These are phyloP conservation scores for Gymnogyps californianus DNA, from an alignment of 2,113 vertebrate genomes.

Conservation along the genomic window DNA sequence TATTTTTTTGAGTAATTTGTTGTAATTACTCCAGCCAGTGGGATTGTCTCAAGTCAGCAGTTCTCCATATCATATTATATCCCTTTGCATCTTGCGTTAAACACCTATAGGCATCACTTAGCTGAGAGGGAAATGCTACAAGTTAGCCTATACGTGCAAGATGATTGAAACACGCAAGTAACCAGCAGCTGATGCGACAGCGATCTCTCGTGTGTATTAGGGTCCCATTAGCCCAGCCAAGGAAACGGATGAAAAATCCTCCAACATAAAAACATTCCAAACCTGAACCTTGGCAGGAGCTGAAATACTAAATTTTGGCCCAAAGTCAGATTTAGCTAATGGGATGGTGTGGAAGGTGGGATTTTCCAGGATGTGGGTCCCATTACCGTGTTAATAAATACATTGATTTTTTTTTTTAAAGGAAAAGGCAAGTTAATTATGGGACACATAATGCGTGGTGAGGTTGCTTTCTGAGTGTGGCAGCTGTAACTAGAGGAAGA, in stretches of 20 bases:
- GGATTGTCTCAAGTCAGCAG: neutral
- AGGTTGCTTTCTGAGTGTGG: neutral
- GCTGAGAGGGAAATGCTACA: neutral
- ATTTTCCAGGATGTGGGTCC: neutral
- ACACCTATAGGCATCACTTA: neutral
- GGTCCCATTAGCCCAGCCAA: neutral
- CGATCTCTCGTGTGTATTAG: neutral
- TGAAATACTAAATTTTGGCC: slow-evolving; percentile 1
- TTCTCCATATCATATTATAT: neutral
- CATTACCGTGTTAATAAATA: neutral
- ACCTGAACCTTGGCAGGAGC: neutral
- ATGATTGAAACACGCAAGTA: neutral
- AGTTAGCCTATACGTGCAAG: neutral
- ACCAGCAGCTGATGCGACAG: neutral
- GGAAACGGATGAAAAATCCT: slow-evolving; percentile 5
- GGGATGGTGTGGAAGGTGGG: neutral
- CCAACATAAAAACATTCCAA: neutral
- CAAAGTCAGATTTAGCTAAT: neutral
- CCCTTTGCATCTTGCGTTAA: neutral
- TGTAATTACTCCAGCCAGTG: neutral
- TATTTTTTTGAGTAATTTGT: neutral
- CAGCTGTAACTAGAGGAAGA: neutral
- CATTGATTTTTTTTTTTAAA: neutral
- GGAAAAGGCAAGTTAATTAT: neutral
- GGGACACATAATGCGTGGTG: neutral